These are phyloP conservation scores for Bimastos eiseni DNA, from an alignment of 2,888 invertebrate species.

Conservation along the genomic window DNA sequence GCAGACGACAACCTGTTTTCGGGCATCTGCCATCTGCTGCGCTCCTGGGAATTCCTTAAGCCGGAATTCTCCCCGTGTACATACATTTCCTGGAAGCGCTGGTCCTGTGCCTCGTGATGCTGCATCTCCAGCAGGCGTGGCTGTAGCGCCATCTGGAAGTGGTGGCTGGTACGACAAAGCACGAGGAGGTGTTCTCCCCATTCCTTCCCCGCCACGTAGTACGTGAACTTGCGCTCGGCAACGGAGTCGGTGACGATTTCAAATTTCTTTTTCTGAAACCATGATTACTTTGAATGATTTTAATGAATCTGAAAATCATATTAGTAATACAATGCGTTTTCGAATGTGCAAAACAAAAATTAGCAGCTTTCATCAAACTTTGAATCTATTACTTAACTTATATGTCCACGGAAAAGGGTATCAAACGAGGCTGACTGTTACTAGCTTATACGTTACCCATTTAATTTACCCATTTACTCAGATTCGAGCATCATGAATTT, in stretches of 20 bases:
- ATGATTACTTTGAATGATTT: not conserved
- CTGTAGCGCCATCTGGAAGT: slow-evolving; percentile 87
- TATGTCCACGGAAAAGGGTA: not conserved
- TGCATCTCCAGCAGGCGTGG: slow-evolving; percentile 81
- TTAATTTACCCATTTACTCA: not conserved
- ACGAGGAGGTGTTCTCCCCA: slow-evolving; percentile 87
- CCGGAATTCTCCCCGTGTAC: slow-evolving; percentile 67
- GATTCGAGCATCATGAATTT: not conserved
- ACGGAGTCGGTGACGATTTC: slow-evolving; percentile 83
- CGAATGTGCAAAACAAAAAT: too few relatives aligned
- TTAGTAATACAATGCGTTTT: not conserved
- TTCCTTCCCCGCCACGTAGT: slow-evolving; percentile 89
- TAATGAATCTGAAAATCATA: not conserved
- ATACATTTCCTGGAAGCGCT: slow-evolving; percentile 69
- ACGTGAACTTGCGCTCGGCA: slow-evolving; percentile 69
- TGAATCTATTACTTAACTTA: not conserved
- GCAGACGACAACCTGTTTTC: not conserved
- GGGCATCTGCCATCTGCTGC: not conserved
- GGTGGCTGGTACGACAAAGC: slow-evolving; percentile 86
- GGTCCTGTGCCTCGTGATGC: slow-evolving; percentile 56
- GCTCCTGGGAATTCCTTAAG: not conserved
- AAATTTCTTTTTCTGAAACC: slow-evolving; percentile 82
- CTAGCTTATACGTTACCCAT: not conserved
- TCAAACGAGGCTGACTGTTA: not conserved
- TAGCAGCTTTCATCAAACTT: too few relatives aligned